Evolutionary conservation across 2,888 invertebrate species (phyloP).

Genomic region (Diaperis boleti): DNA sequence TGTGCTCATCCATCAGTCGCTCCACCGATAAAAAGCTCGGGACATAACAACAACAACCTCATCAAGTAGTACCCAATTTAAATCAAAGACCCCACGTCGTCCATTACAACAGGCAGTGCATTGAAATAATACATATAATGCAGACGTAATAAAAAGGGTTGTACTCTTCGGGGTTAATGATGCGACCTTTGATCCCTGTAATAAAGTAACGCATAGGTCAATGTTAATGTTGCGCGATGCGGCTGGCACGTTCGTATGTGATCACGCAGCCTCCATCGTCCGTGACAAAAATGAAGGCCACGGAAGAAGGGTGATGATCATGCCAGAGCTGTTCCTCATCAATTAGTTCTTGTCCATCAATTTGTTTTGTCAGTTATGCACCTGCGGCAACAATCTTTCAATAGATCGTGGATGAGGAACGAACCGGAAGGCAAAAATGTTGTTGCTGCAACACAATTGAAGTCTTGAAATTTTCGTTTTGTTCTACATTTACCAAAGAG

Average conservation of each 20-base stretch:
- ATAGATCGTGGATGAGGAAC: constrained; percentile 22
- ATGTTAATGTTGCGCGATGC: constrained; percentile 41
- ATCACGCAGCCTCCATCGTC: constrained; percentile 24
- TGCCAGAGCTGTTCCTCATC: constrained; percentile 35
- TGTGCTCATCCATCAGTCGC: too few species aligned
- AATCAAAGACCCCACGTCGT: too few species aligned
- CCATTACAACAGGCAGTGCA: too few species aligned
- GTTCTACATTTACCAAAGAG: too few species aligned
- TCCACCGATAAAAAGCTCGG: too few species aligned
- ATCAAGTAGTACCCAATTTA: too few species aligned
- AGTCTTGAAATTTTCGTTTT: background rate
- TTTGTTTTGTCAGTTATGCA: constrained; percentile 31
- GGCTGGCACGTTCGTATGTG: constrained; percentile 40
- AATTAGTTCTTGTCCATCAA: constrained; percentile 42
- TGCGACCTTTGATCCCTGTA: constrained; percentile 37
- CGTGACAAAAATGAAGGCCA: constrained; percentile 24
- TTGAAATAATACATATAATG: constrained; percentile 35
- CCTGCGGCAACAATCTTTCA: constrained; percentile 25
- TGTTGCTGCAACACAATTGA: background rate
- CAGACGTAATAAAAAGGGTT: constrained; percentile 40
- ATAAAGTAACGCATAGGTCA: constrained; percentile 42
- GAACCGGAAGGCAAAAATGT: constrained; percentile 17
- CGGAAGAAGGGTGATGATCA: constrained; percentile 31
- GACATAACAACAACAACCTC: too few species aligned
- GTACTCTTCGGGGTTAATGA: constrained; percentile 40